Evolutionary conservation across 2,888 invertebrate species (phyloP).

Genomic region (Netelia virgata): DNA sequence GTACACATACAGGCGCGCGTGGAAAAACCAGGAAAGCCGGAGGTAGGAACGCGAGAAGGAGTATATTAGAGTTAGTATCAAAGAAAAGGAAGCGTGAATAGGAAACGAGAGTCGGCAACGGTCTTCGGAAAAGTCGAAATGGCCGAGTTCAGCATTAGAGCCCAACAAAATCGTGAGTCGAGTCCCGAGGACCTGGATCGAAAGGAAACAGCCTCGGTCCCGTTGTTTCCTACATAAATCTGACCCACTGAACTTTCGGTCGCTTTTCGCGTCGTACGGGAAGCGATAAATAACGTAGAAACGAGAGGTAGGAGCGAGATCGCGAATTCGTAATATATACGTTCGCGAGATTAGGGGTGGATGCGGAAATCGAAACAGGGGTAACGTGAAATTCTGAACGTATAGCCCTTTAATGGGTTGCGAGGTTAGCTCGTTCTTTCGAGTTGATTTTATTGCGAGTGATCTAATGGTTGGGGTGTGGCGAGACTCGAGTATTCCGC

Average conservation of each 20-base stretch:
- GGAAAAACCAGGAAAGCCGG: not conserved
- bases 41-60: not conserved
- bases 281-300: slow-evolving; percentile 22
- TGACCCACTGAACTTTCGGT: slow-evolving; percentile 68
- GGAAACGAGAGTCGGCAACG: not conserved
- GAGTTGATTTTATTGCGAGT: slow-evolving; percentile 72
- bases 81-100: slow-evolving; percentile 26
- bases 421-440: not conserved
- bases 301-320: slow-evolving; percentile 21
- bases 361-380: not conserved
- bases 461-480: slow-evolving; percentile 77
- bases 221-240: slow-evolving; percentile 65
- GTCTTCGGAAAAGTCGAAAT: slow-evolving; percentile 17
- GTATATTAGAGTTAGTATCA: slow-evolving; percentile 22
- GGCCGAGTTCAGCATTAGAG: not conserved
- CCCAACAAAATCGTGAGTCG: slow-evolving; percentile 35
- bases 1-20: not conserved
- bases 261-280: not conserved
- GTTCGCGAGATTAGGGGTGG: slow-evolving; percentile 9
- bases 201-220: slow-evolving; percentile 1
- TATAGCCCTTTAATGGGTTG: not conserved
- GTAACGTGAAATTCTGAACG: slow-evolving; percentile 64
- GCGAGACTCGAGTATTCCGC: slow-evolving; percentile 54
- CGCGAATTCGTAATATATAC: slow-evolving; percentile 37
- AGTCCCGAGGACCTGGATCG: slow-evolving; percentile 58